Base-by-base conservation (phyloP, 2,797 vertebrate species). In the Jordanella pulchra region DNA sequence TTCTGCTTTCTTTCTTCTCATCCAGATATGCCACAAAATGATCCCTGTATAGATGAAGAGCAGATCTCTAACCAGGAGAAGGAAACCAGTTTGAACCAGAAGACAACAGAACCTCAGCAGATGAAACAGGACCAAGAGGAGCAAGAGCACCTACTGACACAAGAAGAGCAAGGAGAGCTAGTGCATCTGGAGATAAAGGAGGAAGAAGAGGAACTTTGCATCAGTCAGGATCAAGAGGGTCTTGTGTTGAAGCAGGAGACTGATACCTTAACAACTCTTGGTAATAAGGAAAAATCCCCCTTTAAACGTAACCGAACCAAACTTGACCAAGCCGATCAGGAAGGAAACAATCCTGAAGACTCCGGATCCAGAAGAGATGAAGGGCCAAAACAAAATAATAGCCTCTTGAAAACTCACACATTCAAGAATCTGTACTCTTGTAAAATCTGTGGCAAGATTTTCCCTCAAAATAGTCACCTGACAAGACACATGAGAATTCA, bases 151-250 rank as follows among this genome's bases (percentile, higher is more conserved):
- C 47, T 17, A 18, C 47, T 48, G 17, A 17, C 17, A 48, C 15
- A 48, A 48, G 47, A 48, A 3, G 60, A 63, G 51, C 51, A 53
- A 23, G 51, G 51, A n/a, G 51, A 53, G 35, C 60, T 63, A 12
- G 60, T 63, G n/a, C 60, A 63, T 42, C 60, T 63, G 35, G 60
- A 63, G 35, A 63, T 63, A 63, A 63, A 63, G 42, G 60, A 63
- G 60, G 60, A 63, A 63, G 60, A 63, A 42, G 60, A 63, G 60
- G 60, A 63, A 42, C 60, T 63, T 2, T 42, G 39, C 60, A 63
- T 63, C 6, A 63, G 35, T 25, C 23, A 42, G 23, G 60, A 63
- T 15, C 35, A 63, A 42, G 35, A 42, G 60, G 39, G 60, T 7
- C 4, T 63, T 63, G 23, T n/a, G 60, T 63, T 63, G 35, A 63